Evolutionary conservation across 23 tunicate genomes (phyloP), one percentile per base, ranked within the genome.

Genomic region (Styela plicata): DNA sequence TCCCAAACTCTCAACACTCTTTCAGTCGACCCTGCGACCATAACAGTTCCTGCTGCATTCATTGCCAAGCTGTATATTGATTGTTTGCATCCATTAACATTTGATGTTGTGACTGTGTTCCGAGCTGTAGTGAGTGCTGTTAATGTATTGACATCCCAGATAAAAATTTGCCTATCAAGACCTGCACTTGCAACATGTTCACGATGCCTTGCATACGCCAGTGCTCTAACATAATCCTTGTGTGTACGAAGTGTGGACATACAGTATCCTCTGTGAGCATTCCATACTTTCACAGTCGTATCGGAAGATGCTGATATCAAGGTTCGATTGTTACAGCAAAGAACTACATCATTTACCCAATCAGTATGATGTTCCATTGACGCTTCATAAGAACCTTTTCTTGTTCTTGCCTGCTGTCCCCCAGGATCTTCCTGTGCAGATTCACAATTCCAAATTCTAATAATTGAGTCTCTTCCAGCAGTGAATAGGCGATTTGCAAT

Each of bases 361-460:
- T 96, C 99, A 0, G 99, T 91, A 64, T 96, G 99, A 82, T 96
- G 99, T 57, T 96, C 99, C 97, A 96, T 85, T 3, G 99, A 87
- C 19, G 84, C 85, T 68, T 84, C 63, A 53, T 93, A 93, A 23
- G 71, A 83, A 57, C 88, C 91, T 19, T 31, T 32, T 2, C 34
- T 79, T 25, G 52, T 73, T n/a, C 67, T 74, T 26, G 21, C 52
- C 5, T 53, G 33, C 18, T 35, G 64, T 1, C 18, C 18, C 22
- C n/a, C 19, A 67, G 17, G 19, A 67, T 25, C 71, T 71, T 2
- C 65, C 0, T 74, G 34, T 18, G 22, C 70, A 53, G 26, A 31
- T 7, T 85, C 80, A 1, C 84, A 34, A 34, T 83, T 24, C 99
- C 99, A 96, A 63, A 87, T 88, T 35, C 99, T 87, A 29, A 96